These are phyloP conservation scores for Ichneumoninae sp. DNA, from an alignment of 2,888 invertebrate species.

Conservation along the genomic window DNA sequence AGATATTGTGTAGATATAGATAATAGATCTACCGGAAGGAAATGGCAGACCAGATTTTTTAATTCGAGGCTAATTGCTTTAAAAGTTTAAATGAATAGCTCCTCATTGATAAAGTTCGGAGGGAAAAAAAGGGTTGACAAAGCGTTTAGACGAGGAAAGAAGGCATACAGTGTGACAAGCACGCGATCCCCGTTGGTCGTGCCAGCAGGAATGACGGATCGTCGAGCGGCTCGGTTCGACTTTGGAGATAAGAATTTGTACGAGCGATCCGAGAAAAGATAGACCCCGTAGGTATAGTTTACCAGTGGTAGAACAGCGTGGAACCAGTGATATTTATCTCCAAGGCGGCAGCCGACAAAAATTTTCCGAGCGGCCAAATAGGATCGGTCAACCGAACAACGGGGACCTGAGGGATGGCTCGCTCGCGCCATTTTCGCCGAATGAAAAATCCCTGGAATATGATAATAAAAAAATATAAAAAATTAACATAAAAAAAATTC, in stretches of 20 bases:
- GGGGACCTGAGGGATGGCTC: conserved; percentile 30
- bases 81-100: neutral
- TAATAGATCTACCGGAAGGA: neutral
- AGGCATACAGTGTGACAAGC: conserved; percentile 16
- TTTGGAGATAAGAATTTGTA: conserved; percentile 76
- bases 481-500: conserved; percentile 49
- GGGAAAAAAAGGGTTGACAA: neutral
- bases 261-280: conserved; percentile 74
- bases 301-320: conserved; percentile 19
- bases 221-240: conserved; percentile 67
- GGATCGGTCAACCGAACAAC: conserved; percentile 53
- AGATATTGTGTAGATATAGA: neutral
- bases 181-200: conserved; percentile 28
- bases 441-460: conserved; percentile 78
- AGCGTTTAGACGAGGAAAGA: conserved; percentile 15
- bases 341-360: conserved; percentile 73
- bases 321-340: conserved; percentile 69
- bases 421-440: conserved; percentile 57
- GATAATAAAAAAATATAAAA: conserved; percentile 74
- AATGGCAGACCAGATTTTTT: neutral
- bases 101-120: neutral
- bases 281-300: conserved; percentile 63
- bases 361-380: conserved; percentile 62
- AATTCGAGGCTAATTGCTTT: conserved; percentile 1
- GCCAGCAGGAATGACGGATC: conserved; percentile 69